Conservation (phyloP, 2,113 vertebrate species). For the Cheirogaleus medius region DNA sequence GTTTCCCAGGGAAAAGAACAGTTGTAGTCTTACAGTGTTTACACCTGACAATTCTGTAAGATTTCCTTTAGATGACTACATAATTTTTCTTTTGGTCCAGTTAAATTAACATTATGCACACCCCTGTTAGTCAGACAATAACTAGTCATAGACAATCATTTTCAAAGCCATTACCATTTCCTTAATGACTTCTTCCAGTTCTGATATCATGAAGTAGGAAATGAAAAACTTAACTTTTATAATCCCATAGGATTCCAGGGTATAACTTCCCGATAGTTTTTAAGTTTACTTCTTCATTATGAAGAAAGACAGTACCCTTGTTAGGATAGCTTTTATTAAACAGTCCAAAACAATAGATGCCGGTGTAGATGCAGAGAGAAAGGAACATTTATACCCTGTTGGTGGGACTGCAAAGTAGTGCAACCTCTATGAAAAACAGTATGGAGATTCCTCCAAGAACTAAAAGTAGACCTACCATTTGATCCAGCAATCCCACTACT, state of each 20-base stretch:
- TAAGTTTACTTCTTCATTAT: background rate
- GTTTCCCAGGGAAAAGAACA: background rate
- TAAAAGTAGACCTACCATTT: too few species aligned
- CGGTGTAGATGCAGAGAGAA: too few species aligned
- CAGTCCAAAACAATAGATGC: too few species aligned
- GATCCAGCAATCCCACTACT: too few species aligned
- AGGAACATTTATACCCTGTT: too few species aligned
- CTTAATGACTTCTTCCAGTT: background rate
- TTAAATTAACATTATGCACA: background rate
- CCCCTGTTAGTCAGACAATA: background rate
- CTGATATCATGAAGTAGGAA: background rate
- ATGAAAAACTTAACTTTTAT: background rate
- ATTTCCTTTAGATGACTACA: background rate
- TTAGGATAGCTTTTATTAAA: too few species aligned
- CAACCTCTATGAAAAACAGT: too few species aligned
- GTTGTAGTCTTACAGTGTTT: background rate
- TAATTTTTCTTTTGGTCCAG: background rate
- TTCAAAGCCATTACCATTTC: constrained; percentile 19
- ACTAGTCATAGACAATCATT: background rate
- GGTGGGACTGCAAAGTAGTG: too few species aligned
- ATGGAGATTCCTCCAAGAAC: too few species aligned
- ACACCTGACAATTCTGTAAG: background rate
- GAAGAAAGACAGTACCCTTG: background rate
- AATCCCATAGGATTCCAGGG: background rate
- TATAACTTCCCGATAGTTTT: background rate